Base-by-base conservation (phyloP, 2,113 vertebrate species). In the Xenopus laevis region DNA sequence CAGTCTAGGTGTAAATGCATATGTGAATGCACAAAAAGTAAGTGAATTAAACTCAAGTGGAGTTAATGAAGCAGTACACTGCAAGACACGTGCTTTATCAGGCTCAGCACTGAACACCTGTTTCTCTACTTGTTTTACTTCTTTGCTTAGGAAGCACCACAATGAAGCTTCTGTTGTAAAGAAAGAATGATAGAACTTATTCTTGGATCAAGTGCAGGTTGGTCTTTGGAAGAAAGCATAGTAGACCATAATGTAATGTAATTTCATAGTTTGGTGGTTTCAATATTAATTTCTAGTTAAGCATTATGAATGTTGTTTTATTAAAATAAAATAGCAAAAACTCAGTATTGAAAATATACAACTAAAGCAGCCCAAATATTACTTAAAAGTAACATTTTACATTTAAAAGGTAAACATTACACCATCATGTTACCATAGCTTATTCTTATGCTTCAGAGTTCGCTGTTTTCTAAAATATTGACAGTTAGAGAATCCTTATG, bases 51-150 rank as follows among this genome's bases (percentile, higher is more conserved):
- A 70, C 30, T 70, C 59, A 64, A 30, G 67, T 63, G 47, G 67
- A 76, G 69, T 76, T 70, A 69, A 76, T 76, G 67, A 76, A 76
- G 67, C 74, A 40, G 9, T 76, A 55, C 74, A 76, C 60, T 46
- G 23, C 33, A n/a, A 45, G 60, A 47, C 66, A 70, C 66, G 50
- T 76, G 66, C 59, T 63, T 75, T 69, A 62, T 69, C 58, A 62
- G 47, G 50, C 62, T 30, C 50, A 64, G 59, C 20, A 45, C 15
- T 57, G 18, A 76, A 67, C 47, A 76, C 58, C 59, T 76, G 66
- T 69, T 76, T 64, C 50, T 59, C 62, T 73, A 66, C 63, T 58
- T 73, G 63, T 73, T 66, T 46, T 58, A 73, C 64, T 53, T 66
- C 52, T 73, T 65, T 66, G 40, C 17, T 52, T 46, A 63, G 58